Evolutionary conservation across 2,113 vertebrate genomes (phyloP).

Genomic region (Apistogramma diplotaenia): DNA sequence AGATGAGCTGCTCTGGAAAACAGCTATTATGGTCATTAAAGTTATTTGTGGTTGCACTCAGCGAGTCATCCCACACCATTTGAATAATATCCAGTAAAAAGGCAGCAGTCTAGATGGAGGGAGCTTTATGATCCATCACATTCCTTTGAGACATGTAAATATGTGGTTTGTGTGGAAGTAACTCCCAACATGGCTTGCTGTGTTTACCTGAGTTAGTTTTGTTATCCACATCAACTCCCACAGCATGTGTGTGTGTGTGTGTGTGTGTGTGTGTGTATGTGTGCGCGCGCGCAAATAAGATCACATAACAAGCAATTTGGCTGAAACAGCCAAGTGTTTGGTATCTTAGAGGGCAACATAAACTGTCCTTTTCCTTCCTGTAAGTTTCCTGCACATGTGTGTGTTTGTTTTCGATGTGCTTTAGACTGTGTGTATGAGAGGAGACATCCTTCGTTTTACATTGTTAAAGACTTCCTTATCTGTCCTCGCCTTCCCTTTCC

Average conservation of each 20-base stretch:
- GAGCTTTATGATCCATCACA: not conserved
- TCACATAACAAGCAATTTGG: constrained; percentile 29
- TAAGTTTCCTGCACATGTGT: constrained; percentile 47
- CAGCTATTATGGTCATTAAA: constrained; percentile 58
- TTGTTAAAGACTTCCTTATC: constrained; percentile 61
- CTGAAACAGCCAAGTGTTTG: constrained; percentile 12
- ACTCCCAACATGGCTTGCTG: not conserved
- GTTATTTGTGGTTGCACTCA: constrained; percentile 58
- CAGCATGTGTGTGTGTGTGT: not conserved
- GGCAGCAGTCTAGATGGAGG: not conserved
- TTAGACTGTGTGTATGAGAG: not conserved
- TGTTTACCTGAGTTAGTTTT: constrained; percentile 4
- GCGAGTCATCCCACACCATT: constrained; percentile 12
- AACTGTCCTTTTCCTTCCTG: constrained; percentile 65
- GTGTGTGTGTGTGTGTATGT: not conserved
- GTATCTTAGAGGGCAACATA: constrained; percentile 24
- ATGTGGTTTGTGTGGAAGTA: not conserved
- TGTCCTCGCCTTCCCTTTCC: constrained; percentile 43
- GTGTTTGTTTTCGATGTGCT: not conserved
- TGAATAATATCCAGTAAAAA: constrained; percentile 8
- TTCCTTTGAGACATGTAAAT: constrained; percentile 19
- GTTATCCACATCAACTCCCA: not conserved
- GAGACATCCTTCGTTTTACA: constrained; percentile 17
- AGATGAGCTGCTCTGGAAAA: constrained; percentile 48
- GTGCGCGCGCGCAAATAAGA: not conserved